Conservation (phyloP, 2,888 invertebrate genomes). For the Cistogaster globosa region DNA sequence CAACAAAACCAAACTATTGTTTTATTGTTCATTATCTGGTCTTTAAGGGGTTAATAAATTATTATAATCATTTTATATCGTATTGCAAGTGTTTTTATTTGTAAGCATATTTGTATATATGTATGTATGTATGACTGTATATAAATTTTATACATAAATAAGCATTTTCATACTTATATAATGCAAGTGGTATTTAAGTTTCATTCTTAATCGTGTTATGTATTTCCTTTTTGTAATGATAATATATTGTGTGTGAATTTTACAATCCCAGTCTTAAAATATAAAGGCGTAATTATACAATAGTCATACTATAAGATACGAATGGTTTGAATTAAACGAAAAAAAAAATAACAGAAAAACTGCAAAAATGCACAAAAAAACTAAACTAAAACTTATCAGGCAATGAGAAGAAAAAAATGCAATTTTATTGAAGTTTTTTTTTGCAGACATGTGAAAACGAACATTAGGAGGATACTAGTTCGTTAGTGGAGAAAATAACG, state of each 20-base stretch:
- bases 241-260: conserved; percentile 70
- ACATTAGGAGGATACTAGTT: not conserved
- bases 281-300: conserved; percentile 62
- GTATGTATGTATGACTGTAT: too few species aligned
- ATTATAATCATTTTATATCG: conserved; percentile 33
- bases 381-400: conserved; percentile 24
- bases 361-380: conserved; percentile 2
- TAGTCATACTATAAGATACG: conserved; percentile 44
- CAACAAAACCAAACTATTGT: too few species aligned
- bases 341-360: not conserved
- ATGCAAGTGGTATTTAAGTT: conserved; percentile 53
- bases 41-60: conserved; percentile 34
- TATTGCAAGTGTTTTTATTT: conserved; percentile 25
- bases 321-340: conserved; percentile 15
- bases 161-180: conserved; percentile 4
- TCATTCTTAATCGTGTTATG: conserved; percentile 64
- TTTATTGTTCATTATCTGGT: not conserved
- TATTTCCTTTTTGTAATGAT: conserved; percentile 69
- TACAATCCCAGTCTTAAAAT: conserved; percentile 65
- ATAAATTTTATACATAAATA: not conserved
- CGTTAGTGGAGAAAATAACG: not conserved
- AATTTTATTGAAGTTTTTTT: not conserved
- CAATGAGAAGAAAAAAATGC: conserved; percentile 25
- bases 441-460: not conserved
- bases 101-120: not conserved